Percentiles rank a stretch among this genome's conserved stretches.
Conservation (phyloP, 2,113 vertebrate species). For the Euleptes europaea region DNA sequence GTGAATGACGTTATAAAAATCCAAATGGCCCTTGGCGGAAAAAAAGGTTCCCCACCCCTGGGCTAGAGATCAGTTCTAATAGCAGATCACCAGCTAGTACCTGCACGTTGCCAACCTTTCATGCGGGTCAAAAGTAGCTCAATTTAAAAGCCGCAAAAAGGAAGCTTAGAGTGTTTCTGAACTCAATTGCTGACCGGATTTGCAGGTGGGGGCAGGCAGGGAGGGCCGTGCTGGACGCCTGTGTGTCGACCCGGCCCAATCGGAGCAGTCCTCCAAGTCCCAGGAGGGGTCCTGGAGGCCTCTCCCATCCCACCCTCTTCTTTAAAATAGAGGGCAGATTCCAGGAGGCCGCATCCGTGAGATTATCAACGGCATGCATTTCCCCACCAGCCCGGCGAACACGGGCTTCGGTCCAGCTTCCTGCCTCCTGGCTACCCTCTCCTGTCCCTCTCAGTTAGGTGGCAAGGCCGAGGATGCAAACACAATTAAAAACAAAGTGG, state of each 20-base stretch:
- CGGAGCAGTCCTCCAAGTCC: too few relatives aligned
- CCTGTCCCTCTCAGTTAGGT: background rate
- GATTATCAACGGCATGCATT: slow-evolving; percentile 32
- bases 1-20: too few relatives aligned
- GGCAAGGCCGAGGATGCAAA: background rate
- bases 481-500: slow-evolving; percentile 7
- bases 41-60: too few relatives aligned
- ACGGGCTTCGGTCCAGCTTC: slow-evolving; percentile 49
- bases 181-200: too few relatives aligned
- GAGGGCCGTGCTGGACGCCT: background rate
- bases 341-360: background rate
- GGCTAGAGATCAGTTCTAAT: too few relatives aligned
- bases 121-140: background rate
- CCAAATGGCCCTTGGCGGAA: too few relatives aligned
- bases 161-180: too few relatives aligned
- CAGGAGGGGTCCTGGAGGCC: background rate
- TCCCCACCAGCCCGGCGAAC: background rate
- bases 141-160: background rate
- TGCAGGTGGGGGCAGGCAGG: background rate
- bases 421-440: slow-evolving; percentile 55
- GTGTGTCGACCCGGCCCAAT: too few relatives aligned
- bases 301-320: background rate
- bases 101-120: too few relatives aligned
- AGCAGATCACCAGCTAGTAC: too few relatives aligned
- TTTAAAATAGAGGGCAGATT: background rate